Percentiles rank a stretch among this genome's conserved stretches.
phyloP scores from a whole-genome alignment of 1,140 invertebrate genomes.

The Cydia amplana region DNA sequence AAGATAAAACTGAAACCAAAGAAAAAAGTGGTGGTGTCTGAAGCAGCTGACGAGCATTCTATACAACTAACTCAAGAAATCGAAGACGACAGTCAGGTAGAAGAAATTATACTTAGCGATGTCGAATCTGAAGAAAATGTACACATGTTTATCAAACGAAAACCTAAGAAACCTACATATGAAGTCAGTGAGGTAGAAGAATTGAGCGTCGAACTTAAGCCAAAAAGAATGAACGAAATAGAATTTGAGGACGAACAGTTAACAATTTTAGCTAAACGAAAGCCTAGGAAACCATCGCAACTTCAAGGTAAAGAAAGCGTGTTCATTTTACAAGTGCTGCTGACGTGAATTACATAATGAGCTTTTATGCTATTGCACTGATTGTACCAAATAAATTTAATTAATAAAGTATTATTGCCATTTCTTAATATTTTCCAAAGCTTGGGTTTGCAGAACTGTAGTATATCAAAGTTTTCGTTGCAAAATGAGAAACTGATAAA shows the following conservation, averaged over 20 bases:
- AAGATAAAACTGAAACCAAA: constrained; percentile 86
- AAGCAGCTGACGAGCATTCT: constrained; percentile 85
- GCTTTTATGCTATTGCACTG: neutral
- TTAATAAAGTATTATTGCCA: constrained; percentile 23
- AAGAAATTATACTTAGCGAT: constrained; percentile 73
- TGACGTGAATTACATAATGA: neutral
- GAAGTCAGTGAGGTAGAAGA: constrained; percentile 81
- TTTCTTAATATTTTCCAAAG: neutral
- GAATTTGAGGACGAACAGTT: constrained; percentile 82
- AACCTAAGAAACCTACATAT: constrained; percentile 74
- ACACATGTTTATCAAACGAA: constrained; percentile 78
- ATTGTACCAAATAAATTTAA: neutral
- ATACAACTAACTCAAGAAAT: constrained; percentile 85
- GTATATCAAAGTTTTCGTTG: too few relatives aligned
- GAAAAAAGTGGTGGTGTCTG: constrained; percentile 82
- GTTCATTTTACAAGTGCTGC: neutral
- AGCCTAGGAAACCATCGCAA: constrained; percentile 80
- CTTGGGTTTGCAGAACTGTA: neutral
- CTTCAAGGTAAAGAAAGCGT: constrained; percentile 81
- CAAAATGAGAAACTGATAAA: too few relatives aligned
- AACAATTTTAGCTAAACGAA: constrained; percentile 83
- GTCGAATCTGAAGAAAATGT: constrained; percentile 75
- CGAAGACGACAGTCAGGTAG: constrained; percentile 79
- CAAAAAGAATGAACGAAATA: constrained; percentile 63
- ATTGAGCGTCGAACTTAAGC: constrained; percentile 78